phyloP scores from a whole-genome alignment of 2,113 vertebrate species.

The Sturnus vulgaris region DNA sequence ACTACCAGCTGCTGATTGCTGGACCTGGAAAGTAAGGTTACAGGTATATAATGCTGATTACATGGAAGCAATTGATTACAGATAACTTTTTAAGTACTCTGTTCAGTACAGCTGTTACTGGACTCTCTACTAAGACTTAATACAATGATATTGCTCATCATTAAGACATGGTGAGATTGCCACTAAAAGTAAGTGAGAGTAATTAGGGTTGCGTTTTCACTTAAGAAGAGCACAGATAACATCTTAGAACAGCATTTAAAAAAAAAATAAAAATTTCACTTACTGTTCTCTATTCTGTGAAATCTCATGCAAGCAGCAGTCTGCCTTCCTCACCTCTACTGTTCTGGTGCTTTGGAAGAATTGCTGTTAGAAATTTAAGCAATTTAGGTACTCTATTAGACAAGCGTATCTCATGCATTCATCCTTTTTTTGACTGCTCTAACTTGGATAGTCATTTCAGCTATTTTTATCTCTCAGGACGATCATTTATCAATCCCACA shows the following conservation, averaged over 20 bases:
- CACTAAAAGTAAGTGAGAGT: neutral
- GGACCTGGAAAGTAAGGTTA: neutral
- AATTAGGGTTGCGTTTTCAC: neutral
- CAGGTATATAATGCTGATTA: neutral
- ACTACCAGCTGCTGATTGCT: neutral
- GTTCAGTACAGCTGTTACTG: neutral
- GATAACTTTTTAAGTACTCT: neutral
- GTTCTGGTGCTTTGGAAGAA: neutral
- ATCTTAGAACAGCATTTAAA: neutral
- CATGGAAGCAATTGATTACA: constrained; percentile 9
- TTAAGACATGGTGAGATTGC: neutral
- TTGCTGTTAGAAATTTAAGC: neutral
- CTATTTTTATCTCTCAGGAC: neutral
- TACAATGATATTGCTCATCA: neutral
- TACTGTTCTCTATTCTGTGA: neutral
- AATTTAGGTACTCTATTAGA: neutral
- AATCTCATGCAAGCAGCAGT: neutral
- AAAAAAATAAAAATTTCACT: neutral
- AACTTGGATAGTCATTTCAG: neutral
- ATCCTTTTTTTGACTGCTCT: neutral
- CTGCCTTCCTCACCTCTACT: neutral
- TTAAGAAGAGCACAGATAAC: neutral
- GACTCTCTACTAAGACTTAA: neutral
- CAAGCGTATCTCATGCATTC: neutral
- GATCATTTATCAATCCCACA: neutral